Evolutionary conservation across 2,797 vertebrate species (phyloP).

Genomic region (Thunnus albacares): DNA sequence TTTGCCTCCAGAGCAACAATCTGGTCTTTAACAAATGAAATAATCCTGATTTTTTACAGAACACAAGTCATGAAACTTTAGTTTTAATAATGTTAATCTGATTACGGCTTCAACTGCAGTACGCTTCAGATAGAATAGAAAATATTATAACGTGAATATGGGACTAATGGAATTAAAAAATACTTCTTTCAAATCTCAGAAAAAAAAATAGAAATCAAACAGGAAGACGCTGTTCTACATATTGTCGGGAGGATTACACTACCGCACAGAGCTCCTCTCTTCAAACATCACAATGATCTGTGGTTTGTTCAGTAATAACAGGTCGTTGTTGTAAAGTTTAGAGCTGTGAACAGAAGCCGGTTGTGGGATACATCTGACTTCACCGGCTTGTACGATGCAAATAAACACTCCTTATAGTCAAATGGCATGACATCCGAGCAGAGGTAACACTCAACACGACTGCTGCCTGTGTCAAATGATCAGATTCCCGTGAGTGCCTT

Average conservation of each 20-base stretch:
- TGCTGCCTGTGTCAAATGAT: conserved; percentile 25
- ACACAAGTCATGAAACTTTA: neutral
- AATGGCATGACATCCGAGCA: neutral
- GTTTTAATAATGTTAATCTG: neutral
- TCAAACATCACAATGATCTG: too few relatives aligned
- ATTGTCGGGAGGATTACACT: too few relatives aligned
- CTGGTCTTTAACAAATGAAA: neutral
- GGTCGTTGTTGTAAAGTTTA: neutral
- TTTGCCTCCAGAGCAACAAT: neutral
- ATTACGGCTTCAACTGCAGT: neutral
- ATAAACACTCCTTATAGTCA: conserved; percentile 24
- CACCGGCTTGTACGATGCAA: neutral
- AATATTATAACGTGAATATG: neutral
- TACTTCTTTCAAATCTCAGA: too few relatives aligned
- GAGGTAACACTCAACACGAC: conserved; percentile 27
- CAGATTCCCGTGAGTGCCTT: conserved; percentile 56
- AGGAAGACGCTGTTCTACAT: neutral
- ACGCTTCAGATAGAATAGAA: neutral
- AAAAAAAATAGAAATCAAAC: neutral
- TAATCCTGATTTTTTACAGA: neutral
- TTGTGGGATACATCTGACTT: neutral
- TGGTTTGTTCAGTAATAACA: neutral
- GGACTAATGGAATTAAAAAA: neutral
- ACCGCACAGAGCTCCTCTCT: too few relatives aligned
- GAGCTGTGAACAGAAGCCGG: neutral